phyloP scores from a whole-genome alignment of 2,888 invertebrate species.

The Biston betularia region DNA sequence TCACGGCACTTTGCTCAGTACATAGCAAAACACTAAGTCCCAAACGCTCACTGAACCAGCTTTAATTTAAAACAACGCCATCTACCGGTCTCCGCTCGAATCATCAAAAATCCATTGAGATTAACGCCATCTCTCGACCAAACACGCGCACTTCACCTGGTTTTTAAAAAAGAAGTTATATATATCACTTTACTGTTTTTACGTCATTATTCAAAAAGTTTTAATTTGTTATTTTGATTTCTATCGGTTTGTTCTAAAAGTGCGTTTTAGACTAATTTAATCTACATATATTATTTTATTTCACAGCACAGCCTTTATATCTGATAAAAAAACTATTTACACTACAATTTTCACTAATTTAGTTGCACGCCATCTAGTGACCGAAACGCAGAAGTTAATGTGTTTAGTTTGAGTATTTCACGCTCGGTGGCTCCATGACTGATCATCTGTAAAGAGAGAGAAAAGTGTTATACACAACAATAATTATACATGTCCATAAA shows the following conservation, averaged over 20 bases:
- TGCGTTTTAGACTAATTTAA: too few species aligned
- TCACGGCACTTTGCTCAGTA: constrained; percentile 66
- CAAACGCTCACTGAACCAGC: constrained; percentile 28
- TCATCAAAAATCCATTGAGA: background rate
- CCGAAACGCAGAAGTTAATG: constrained; percentile 10
- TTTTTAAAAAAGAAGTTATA: too few species aligned
- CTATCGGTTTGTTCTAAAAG: too few species aligned
- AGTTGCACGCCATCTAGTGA: constrained; percentile 46
- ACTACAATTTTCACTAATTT: constrained; percentile 29
- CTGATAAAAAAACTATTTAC: constrained; percentile 14
- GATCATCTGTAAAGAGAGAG: constrained; percentile 43
- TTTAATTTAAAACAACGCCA: constrained; percentile 47
- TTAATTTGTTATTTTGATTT: background rate
- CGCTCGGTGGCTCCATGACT: constrained; percentile 21
- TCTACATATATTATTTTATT: too few species aligned
- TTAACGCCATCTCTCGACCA: constrained; percentile 6
- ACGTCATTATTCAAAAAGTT: too few species aligned
- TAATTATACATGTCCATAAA: background rate
- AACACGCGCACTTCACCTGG: too few species aligned
- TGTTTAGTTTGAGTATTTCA: constrained; percentile 17
- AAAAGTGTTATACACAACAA: constrained; percentile 12
- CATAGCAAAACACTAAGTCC: constrained; percentile 51
- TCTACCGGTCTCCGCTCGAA: constrained; percentile 35
- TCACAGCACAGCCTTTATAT: constrained; percentile 5
- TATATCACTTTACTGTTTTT: too few species aligned